Conservation (phyloP, 2,113 vertebrate species). For the Octodon degus region DNA sequence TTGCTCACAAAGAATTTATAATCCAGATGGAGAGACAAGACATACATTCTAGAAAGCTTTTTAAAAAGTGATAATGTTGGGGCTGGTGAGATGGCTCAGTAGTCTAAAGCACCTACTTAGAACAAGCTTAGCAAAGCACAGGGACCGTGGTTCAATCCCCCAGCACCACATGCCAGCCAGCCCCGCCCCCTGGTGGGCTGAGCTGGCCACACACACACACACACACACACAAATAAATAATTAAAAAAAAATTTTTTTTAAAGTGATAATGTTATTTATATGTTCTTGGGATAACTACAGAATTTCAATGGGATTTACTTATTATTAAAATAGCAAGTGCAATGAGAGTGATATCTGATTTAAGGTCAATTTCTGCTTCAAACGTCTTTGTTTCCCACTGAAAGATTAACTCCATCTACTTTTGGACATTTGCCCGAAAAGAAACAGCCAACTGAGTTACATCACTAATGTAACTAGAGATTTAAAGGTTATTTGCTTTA, state of each 20-base stretch:
- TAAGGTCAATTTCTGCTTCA: slow-evolving; percentile 33
- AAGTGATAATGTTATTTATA: not conserved
- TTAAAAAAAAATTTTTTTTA: too few species aligned
- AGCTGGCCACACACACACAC: too few species aligned
- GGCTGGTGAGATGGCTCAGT: too few species aligned
- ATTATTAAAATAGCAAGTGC: slow-evolving; percentile 48
- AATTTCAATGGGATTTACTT: not conserved
- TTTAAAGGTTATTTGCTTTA: not conserved
- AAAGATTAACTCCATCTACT: not conserved
- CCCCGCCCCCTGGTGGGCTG: too few species aligned
- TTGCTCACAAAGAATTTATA: slow-evolving; percentile 53
- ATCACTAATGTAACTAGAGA: not conserved
- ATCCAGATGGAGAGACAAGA: not conserved
- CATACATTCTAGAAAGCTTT: not conserved
- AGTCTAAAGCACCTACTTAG: too few species aligned
- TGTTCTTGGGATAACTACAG: not conserved
- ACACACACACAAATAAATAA: too few species aligned
- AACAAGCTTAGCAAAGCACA: too few species aligned
- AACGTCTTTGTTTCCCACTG: slow-evolving; percentile 1
- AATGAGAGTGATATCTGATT: slow-evolving; percentile 3
- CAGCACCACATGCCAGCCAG: too few species aligned
- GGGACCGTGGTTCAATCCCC: too few species aligned
- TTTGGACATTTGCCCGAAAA: slow-evolving; percentile 49
- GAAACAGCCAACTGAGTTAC: not conserved
- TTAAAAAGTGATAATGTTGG: not conserved